Evolutionary conservation across 2,888 invertebrate species (phyloP).

Genomic region (Lingula anatina): DNA sequence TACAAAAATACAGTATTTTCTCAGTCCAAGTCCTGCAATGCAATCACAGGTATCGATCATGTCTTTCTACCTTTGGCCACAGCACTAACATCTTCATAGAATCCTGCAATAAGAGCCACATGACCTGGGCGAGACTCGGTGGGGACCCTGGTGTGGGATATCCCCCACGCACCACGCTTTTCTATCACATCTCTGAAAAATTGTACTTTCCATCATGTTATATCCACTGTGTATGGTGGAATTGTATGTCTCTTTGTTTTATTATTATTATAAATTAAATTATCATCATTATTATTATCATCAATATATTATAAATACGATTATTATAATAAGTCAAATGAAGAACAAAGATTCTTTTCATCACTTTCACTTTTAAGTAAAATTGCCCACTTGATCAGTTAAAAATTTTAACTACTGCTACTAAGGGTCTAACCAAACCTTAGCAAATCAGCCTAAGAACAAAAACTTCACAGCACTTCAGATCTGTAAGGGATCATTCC

Average conservation of each 20-base stretch:
- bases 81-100: slow-evolving; percentile 97
- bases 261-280: not conserved
- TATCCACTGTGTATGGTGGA: not conserved
- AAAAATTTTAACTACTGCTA: no score
- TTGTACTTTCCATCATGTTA: not conserved
- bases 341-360: not conserved
- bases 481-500: no score
- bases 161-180: slow-evolving; percentile 58
- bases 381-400: no score
- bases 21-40: not conserved
- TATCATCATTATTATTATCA: not conserved
- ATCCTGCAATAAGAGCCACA: slow-evolving; percentile 90
- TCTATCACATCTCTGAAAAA: slow-evolving; percentile 32
- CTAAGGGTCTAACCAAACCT: no score
- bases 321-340: not conserved
- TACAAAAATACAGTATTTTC: not conserved
- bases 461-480: no score
- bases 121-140: slow-evolving; percentile 98
- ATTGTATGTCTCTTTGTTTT: not conserved
- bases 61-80: slow-evolving; percentile 67
- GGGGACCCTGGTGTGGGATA: slow-evolving; percentile 87
- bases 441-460: no score
- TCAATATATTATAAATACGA: not conserved
- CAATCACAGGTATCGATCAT: not conserved
- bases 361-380: no score